Conservation (phyloP, 2,888 invertebrate species). For the Mimachlamys varia region DNA sequence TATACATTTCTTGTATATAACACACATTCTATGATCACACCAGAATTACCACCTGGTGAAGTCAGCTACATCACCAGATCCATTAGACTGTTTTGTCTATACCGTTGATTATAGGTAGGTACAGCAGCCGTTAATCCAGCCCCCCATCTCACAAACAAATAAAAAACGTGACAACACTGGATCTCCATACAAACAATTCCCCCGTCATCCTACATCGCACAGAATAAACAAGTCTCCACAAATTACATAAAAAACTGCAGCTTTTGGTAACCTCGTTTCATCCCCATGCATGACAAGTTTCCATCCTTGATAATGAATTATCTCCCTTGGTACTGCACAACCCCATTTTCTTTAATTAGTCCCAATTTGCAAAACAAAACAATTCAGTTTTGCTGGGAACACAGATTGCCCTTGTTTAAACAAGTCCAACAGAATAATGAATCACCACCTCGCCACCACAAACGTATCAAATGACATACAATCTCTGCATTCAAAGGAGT, state of each 20-base stretch:
- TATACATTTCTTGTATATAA: no score
- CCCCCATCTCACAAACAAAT: not conserved
- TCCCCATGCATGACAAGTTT: not conserved
- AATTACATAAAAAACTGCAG: not conserved
- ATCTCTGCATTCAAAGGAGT: constrained; percentile 11
- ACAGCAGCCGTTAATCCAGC: not conserved
- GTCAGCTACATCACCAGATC: no score
- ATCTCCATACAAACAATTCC: not conserved
- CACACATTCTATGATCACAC: no score
- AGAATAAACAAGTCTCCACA: not conserved
- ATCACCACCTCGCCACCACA: not conserved
- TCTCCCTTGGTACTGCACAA: not conserved
- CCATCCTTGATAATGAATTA: not conserved
- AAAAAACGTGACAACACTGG: not conserved
- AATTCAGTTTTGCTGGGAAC: not conserved
- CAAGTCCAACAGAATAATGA: constrained; percentile 4
- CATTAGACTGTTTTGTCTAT: no score
- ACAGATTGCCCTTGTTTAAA: not conserved
- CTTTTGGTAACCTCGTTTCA: not conserved
- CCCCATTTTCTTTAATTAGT: constrained; percentile 19
- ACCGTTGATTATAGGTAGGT: not conserved
- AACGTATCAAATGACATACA: not conserved
- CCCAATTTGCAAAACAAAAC: constrained; percentile 15
- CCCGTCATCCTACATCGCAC: not conserved
- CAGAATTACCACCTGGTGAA: no score